Base-by-base conservation (phyloP, 2,113 vertebrate species). In the Origma solitaria region DNA sequence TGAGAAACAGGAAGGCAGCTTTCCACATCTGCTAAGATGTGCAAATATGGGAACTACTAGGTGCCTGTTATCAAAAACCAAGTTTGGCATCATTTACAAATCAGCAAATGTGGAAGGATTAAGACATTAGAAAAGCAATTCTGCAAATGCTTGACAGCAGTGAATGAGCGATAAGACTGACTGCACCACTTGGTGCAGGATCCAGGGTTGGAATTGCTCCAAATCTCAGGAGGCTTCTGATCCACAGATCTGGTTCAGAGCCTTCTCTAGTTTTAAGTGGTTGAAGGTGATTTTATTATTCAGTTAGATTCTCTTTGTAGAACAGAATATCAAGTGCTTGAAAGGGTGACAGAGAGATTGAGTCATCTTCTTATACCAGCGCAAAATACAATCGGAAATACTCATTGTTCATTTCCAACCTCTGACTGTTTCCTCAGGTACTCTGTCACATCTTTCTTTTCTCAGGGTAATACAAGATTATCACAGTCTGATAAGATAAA, bases 41-140 rank as follows among this genome's bases (percentile, higher is more conserved):
- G 86, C 62, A 96, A 97, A 96, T 93, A 73, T 4, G 11, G 78
- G 40, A 97, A 44, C 25, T 78, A 57, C 75, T 82, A 92, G 82
- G 14, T 87, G 62, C 58, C 85, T 97, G 84, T 90, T 95, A 95
- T 84, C 78, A 92, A 97, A 96, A 93, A 93, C 38, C 79, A 97
- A 75, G 82, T 94, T 96, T 97, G 82, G 25, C 87, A 90, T 95
- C 51, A 86, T 60, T 97, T 95, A 96, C 80, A 96, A 96, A 97
- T 95, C 89, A 96, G 87, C 54, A 92, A 95, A 96, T 97, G 58
- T 65, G 37, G 42, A 81, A 82, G 82, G 35, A 93, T 93, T 92
- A 88, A 95, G 64, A 90, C n/a, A 82, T 86, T 57, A 72, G 56
- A 81, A 86, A 90, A 94, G 69, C 49, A 95, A 81, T 91, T 95